Percentiles rank a stretch among this genome's conserved stretches.
Evolutionary conservation across 2,113 vertebrate species (phyloP).

Genomic region (Chrysemys picta): DNA sequence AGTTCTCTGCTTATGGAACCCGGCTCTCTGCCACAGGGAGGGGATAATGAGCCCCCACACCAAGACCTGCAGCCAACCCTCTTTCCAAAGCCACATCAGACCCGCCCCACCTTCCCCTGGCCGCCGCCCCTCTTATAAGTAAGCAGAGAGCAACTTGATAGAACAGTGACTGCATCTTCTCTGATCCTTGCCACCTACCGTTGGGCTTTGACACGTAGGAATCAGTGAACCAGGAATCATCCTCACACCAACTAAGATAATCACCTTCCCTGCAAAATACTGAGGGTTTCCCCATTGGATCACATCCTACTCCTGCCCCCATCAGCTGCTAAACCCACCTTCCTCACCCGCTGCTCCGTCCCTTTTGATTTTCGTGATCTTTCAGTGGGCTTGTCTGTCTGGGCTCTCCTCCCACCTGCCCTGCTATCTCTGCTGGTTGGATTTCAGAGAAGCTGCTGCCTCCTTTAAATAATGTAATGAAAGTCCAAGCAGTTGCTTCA

Average conservation of each 20-base stretch:
- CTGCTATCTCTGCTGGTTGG: background rate
- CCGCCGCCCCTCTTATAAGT: background rate
- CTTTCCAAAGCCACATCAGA: background rate
- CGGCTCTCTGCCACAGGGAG: background rate
- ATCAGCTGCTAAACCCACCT: background rate
- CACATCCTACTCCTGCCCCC: rapidly evolving
- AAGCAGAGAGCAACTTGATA: background rate
- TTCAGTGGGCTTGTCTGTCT: background rate
- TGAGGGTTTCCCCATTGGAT: background rate
- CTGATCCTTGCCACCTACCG: background rate
- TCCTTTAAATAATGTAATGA: background rate
- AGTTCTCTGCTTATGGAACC: background rate
- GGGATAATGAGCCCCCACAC: rapidly evolving
- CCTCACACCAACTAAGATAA: background rate
- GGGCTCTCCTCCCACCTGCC: conserved; percentile 10
- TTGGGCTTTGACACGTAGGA: background rate
- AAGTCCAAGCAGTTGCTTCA: background rate
- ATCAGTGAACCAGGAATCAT: background rate
- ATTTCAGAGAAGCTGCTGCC: background rate
- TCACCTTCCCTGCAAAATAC: background rate
- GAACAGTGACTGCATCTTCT: background rate
- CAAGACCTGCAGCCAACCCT: background rate
- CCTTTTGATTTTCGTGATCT: background rate
- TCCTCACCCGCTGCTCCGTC: background rate
- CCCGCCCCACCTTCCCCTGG: too few species aligned